Evolutionary conservation across 2,797 vertebrate species (phyloP).

Genomic region (Glossophaga mutica): DNA sequence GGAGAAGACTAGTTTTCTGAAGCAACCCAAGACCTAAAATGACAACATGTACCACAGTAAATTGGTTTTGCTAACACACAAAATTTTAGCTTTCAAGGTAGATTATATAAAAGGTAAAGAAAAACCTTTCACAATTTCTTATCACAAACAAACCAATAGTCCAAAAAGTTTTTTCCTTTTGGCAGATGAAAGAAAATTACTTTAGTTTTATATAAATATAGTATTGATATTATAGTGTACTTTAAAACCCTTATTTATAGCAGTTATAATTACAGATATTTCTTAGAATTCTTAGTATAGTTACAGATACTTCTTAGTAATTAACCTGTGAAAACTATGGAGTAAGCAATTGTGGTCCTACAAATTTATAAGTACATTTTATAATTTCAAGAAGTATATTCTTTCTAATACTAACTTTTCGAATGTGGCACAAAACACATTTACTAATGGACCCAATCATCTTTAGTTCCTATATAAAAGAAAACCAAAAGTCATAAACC

Average conservation of each 20-base stretch:
- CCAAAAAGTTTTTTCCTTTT: not conserved
- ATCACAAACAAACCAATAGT: not conserved
- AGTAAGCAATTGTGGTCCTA: not conserved
- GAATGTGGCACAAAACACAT: not conserved
- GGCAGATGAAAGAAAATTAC: not conserved
- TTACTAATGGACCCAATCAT: not conserved
- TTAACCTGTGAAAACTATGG: not conserved
- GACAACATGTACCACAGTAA: not conserved
- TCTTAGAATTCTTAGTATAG: not conserved
- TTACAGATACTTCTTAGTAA: not conserved
- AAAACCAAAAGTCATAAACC: not conserved
- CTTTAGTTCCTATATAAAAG: not conserved
- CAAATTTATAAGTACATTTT: not conserved
- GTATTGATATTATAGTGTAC: not conserved
- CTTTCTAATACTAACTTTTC: not conserved
- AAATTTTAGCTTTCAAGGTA: not conserved
- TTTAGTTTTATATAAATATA: not conserved
- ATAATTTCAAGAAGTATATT: not conserved
- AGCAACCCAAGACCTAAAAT: not conserved
- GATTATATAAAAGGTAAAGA: not conserved
- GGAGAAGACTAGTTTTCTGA: not conserved
- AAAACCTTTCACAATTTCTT: not conserved
- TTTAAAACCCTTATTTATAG: not conserved
- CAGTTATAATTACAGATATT: not conserved
- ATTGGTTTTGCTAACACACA: not conserved